Evolutionary conservation across 2,888 invertebrate genomes (phyloP).

Genomic region (Trachelus troglodyta): DNA sequence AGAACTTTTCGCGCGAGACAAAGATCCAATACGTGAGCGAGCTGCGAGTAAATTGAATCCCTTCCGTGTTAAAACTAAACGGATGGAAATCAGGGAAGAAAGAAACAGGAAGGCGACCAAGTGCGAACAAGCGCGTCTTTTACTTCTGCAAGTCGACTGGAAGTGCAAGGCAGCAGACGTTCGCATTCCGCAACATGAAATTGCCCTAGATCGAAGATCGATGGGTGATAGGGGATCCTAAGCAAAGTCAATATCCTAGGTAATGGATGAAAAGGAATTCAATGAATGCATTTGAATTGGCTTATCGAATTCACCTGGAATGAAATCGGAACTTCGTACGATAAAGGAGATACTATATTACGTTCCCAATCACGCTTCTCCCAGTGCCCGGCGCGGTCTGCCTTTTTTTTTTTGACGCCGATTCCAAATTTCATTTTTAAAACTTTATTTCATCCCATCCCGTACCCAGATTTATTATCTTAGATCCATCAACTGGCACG

Average conservation of each 20-base stretch:
- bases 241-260: slow-evolving; percentile 2
- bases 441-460: neutral
- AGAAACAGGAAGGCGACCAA: neutral
- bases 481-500: neutral
- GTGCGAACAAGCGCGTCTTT: neutral
- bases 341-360: neutral
- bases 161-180: neutral
- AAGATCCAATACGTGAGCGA: neutral
- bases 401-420: neutral
- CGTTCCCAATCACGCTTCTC: neutral
- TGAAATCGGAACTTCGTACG: neutral
- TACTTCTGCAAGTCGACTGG: neutral
- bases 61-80: neutral
- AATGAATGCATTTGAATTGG: slow-evolving; percentile 19
- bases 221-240: neutral
- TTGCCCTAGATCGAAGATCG: slow-evolving; percentile 3
- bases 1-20: neutral
- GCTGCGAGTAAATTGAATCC: neutral
- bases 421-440: too few relatives aligned
- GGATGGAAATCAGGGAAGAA: neutral
- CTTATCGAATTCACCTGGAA: neutral
- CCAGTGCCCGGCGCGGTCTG: neutral
- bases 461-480: neutral
- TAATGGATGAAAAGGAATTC: slow-evolving; percentile 16
- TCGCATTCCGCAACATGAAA: neutral